Percentiles rank a stretch among this genome's conserved stretches.
These are phyloP conservation scores for Trichacis sp. DNA, from an alignment of 2,888 invertebrate species.

Conservation along the genomic window DNA sequence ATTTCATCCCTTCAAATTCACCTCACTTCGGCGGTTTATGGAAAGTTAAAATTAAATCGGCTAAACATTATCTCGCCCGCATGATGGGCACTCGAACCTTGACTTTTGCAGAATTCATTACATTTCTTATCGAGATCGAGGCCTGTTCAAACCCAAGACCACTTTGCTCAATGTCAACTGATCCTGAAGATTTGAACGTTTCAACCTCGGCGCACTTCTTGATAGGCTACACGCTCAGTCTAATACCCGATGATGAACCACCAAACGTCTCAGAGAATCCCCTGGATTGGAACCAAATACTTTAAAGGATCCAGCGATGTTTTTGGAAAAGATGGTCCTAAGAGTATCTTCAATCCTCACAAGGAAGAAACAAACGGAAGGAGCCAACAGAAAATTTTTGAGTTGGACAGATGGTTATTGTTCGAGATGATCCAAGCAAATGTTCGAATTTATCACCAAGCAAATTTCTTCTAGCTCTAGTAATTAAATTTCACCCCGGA, in stretches of 20 bases:
- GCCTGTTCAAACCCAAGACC: conserved; percentile 41
- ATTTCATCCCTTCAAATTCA: conserved; percentile 31
- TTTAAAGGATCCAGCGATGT: too few species aligned
- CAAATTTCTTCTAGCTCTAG: neutral
- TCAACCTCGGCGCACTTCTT: conserved; percentile 54
- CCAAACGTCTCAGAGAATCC: too few species aligned
- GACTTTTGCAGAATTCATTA: conserved; percentile 46
- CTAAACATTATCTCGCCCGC: conserved; percentile 41
- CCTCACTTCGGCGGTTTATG: conserved; percentile 44
- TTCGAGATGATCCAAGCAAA: neutral
- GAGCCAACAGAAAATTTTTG: neutral
- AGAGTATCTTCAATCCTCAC: conserved; percentile 4
- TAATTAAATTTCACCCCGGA: neutral
- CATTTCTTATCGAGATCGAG: conserved; percentile 41
- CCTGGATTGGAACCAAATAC: too few species aligned
- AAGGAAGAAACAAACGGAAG: conserved; percentile 9
- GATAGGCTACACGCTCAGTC: too few species aligned
- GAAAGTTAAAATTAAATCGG: conserved; percentile 48
- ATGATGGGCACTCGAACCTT: neutral
- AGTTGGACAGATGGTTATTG: neutral
- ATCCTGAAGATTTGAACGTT: conserved; percentile 29
- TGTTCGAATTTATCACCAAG: neutral
- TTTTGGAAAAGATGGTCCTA: too few species aligned
- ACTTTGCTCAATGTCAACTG: conserved; percentile 22
- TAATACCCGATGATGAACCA: too few species aligned